A percentile compares a stretch with the other conserved stretches of the same genome.
These are phyloP conservation scores for Hydractinia symbiolongicarpus DNA, from an alignment of 30 jellyfish, hydroid and myxozoan genomes.

Conservation along the genomic window DNA sequence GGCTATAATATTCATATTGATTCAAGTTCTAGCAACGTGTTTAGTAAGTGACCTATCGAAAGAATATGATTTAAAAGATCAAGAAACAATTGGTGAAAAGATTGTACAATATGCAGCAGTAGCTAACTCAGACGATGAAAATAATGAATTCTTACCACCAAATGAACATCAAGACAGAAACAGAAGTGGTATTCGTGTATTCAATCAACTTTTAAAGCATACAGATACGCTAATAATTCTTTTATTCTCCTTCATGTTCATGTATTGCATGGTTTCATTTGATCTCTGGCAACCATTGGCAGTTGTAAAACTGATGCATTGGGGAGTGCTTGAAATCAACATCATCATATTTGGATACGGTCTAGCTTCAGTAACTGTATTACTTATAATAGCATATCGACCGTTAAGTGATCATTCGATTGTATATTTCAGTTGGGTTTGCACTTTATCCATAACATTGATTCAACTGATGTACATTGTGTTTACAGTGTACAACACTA, in stretches of 20 bases:
- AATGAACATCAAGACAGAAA: no score
- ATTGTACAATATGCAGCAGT: no score
- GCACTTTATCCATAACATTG: not conserved
- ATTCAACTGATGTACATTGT: not conserved
- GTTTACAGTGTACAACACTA: not conserved
- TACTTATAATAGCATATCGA: not conserved
- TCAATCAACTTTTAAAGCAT: no score
- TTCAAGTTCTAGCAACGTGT: not conserved
- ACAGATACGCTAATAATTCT: not conserved
- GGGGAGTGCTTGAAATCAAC: not conserved
- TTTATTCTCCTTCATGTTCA: not conserved
- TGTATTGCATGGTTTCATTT: no score
- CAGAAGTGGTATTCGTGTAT: no score
- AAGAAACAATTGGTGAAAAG: not conserved
- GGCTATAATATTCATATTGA: slow-evolving; percentile 27
- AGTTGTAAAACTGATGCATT: slow-evolving; percentile 11
- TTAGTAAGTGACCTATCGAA: slow-evolving; percentile 39
- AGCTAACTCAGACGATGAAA: no score
- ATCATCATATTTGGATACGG: slow-evolving; percentile 9
- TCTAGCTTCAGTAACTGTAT: not conserved
- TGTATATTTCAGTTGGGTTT: no score
- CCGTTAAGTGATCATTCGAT: not conserved
- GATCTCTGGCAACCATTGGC: not conserved
- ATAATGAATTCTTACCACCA: no score
- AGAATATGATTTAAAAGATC: slow-evolving; percentile 28